phyloP scores from a whole-genome alignment of 2,113 vertebrate species.

The Hepsetus odoe region DNA sequence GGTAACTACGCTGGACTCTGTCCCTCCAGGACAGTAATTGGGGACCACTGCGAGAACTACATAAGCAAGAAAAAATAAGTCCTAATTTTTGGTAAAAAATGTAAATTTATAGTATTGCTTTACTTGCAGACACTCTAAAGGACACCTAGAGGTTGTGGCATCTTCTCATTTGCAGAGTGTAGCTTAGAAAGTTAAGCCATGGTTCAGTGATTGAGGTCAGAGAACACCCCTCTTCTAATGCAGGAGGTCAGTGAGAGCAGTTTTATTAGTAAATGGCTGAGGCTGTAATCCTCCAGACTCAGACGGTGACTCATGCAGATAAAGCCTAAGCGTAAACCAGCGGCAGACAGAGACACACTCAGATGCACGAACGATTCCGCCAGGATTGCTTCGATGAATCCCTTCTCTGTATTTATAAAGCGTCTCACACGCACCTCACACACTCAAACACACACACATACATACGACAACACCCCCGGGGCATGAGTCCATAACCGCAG shows the following conservation, averaged over 20 bases:
- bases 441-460: slow-evolving; percentile 14
- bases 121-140: no score
- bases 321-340: not conserved
- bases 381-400: not conserved
- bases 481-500: not conserved
- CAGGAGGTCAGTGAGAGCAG: not conserved
- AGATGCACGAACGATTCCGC: slow-evolving; percentile 1
- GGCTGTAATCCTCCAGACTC: not conserved
- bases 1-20: no score
- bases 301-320: slow-evolving; percentile 1
- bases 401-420: not conserved
- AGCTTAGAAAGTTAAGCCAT: not conserved
- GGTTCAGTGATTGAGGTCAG: not conserved
- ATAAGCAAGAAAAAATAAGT: no score
- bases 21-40: no score
- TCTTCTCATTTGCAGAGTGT: no score
- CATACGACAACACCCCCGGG: not conserved
- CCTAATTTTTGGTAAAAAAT: no score
- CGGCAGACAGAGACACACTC: not conserved
- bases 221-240: not conserved
- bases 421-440: not conserved
- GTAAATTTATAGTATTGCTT: no score
- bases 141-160: no score
- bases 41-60: no score
- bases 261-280: not conserved